phyloP scores from a whole-genome alignment of 2,888 invertebrate genomes.

The Heteropelma amictum region DNA sequence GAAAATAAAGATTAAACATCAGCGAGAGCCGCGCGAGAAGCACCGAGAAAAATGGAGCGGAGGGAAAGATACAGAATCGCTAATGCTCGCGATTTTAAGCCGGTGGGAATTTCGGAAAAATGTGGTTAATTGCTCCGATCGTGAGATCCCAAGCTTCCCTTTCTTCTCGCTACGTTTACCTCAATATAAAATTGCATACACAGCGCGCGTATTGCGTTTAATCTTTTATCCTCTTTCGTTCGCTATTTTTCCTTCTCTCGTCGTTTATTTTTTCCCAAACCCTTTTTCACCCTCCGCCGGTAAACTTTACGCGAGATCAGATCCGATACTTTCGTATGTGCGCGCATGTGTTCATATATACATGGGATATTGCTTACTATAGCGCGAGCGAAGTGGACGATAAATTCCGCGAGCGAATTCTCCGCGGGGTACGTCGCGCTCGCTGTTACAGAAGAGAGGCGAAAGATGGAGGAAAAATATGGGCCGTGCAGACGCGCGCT shows the following conservation, averaged over 20 bases:
- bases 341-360: not conserved
- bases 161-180: not conserved
- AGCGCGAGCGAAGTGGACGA: conserved; percentile 41
- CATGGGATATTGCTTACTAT: too few relatives aligned
- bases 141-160: conserved; percentile 19
- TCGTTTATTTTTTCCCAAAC: not conserved
- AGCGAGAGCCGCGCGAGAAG: too few relatives aligned
- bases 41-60: not conserved
- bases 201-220: conserved; percentile 11
- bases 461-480: conserved; percentile 48
- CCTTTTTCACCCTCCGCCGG: conserved; percentile 20
- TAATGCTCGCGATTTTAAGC: conserved; percentile 38
- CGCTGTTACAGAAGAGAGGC: conserved; percentile 17
- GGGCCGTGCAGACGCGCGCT: conserved; percentile 31
- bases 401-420: conserved; percentile 56
- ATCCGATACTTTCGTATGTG: conserved; percentile 23
- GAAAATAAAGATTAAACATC: too few relatives aligned
- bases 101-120: conserved; percentile 42
- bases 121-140: conserved; percentile 55
- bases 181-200: conserved; percentile 4
- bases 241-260: conserved; percentile 6
- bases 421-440: conserved; percentile 49
- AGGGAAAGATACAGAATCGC: not conserved
- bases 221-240: conserved; percentile 1
- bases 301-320: conserved; percentile 34